Percentiles rank a stretch among this genome's conserved stretches.
Conservation (phyloP, 2,888 invertebrate genomes). For the Megastigmus dorsalis region DNA sequence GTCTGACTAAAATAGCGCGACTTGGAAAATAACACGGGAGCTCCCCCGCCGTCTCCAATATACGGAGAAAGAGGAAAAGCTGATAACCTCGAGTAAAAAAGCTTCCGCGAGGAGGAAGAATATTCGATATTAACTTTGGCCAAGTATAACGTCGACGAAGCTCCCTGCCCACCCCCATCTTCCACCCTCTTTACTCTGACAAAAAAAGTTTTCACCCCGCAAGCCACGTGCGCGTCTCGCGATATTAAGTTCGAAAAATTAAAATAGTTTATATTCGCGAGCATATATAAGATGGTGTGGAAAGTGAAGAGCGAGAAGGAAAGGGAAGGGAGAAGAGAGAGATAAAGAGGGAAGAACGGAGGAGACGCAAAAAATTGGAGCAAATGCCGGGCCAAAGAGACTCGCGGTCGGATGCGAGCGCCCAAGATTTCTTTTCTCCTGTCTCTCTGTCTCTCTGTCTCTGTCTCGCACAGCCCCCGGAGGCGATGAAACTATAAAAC, state of each 20-base stretch:
- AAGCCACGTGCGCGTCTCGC: conserved; percentile 17
- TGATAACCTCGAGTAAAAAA: conserved; percentile 35
- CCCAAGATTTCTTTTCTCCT: background rate
- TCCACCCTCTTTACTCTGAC: background rate
- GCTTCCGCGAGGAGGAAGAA: conserved; percentile 18
- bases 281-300: conserved; percentile 24
- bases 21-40: background rate
- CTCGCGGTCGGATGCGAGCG: background rate
- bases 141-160: conserved; percentile 26
- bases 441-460: too few species aligned
- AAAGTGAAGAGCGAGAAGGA: background rate
- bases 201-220: conserved; percentile 26
- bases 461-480: conserved; percentile 47
- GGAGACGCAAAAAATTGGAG: conserved; percentile 10
- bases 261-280: conserved; percentile 50
- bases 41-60: background rate
- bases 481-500: conserved; percentile 70
- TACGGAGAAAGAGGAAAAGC: background rate
- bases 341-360: background rate
- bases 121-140: conserved; percentile 50
- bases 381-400: background rate
- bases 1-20: conserved; percentile 6
- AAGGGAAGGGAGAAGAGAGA: background rate
- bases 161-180: background rate
- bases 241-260: conserved; percentile 47